Evolutionary conservation across 2,797 vertebrate species (phyloP), one percentile per base, ranked within the genome.

Genomic region (Sebastes cheni): DNA sequence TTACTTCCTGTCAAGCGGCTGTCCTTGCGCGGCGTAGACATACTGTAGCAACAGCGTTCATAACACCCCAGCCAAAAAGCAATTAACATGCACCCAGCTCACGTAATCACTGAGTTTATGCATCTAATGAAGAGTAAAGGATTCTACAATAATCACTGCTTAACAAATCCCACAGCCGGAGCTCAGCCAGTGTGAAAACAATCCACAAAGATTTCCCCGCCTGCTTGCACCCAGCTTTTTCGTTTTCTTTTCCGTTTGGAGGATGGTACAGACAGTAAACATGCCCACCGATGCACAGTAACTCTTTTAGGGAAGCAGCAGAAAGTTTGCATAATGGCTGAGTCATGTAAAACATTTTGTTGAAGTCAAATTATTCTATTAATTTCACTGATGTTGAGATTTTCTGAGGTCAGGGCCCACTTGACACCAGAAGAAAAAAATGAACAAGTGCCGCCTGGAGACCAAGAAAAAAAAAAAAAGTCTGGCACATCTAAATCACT

Each of bases 241-340:
- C 50, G 6, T 27, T 52, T 67, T 61, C 46, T 65, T 66, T 34
- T 18, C 61, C 42, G 54, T 84, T 79, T 65, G 46, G 65, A 81
- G 70, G 67, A 75, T 25, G 71, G 22, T 46, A 46, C 42, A 46
- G 67, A 70, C 66, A 75, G 79, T 83, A 87, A 88, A 86, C 81
- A 87, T 42, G 60, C 59, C 66, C 60, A 77, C 58, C 5, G 32
- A 87, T 80, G 84, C 78, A 75, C 66, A 86, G 72, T 72, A 79
- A 67, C 68, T 81, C 77, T 88, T 85, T 77, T 76, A 77, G 81
- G 91, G 91, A 87, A 92, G 91, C 89, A 92, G 39, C 39, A 42
- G 72, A 84, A 87, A 79, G 78, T 91, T 89, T 89, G 82, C 88
- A 94, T 92, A 92, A 94, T 86, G 77, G 89, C 93, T 92, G 92